Base-by-base conservation (phyloP, 2,888 invertebrate genomes). In the Neelides folsomi region DNA sequence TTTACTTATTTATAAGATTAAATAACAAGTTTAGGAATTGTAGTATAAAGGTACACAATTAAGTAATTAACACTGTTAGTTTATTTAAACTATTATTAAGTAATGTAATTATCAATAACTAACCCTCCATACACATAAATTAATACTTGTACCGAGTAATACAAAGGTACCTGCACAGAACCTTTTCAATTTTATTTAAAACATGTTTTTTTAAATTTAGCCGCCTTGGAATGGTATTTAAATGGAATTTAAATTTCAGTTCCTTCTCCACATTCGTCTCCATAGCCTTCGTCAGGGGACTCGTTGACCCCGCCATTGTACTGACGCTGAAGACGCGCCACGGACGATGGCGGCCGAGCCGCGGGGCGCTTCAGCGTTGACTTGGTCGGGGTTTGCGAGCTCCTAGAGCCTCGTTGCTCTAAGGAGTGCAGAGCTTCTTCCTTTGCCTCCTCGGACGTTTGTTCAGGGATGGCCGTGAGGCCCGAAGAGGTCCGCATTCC, bases 211-310 rank as follows among this genome's bases (percentile, higher is more conserved):
- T n/a, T n/a, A n/a, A n/a, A n/a, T n/a, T n/a, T 36, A 36, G 8
- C 12, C 36, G 12, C 36, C 8, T 36, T 40, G 39, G n/a, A n/a
- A n/a, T n/a, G n/a, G n/a, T n/a, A n/a, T n/a, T 13, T 13, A 38
- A 13, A 36, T 43, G 19, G 10, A 12, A 19, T 15, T 81, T 80
- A 81, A 72, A 81, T 81, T 67, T 81, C 82, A 66, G 79, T 77
- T 55, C 79, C 78, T 67, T 78, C 78, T 47, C 72, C 75, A 27
- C 72, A 76, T 64, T 86, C 87, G 38, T 86, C 87, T 50, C 85
- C 87, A 70, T 87, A 87, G 15, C 86, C 87, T 71, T 87, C 87
- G 68, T 87, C 87, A 37, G 86, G 86, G 71, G 86, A 86, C 67
- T 86, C 86, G 15, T 60, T 73, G 37, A 60, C 58, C 55, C 58